These are phyloP conservation scores for Zaprionus ornatus DNA, from an alignment of 1,140 invertebrate species.

Conservation along the genomic window DNA sequence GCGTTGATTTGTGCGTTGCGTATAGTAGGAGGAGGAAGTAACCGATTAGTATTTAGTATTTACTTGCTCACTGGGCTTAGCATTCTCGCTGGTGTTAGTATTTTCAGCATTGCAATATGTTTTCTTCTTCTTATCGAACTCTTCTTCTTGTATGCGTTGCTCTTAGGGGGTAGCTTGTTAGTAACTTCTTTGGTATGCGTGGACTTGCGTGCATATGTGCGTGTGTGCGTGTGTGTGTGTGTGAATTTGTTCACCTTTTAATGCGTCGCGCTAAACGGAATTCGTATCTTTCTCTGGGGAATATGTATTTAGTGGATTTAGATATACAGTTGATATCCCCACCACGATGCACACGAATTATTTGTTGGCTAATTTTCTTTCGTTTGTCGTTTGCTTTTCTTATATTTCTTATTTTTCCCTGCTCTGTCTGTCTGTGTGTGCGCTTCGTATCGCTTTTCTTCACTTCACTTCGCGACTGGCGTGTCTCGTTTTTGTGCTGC, in stretches of 20 bases:
- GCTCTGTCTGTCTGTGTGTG: constrained; percentile 16
- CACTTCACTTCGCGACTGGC: constrained; percentile 60
- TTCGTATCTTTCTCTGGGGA: constrained; percentile 30
- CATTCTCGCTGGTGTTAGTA: constrained; percentile 62
- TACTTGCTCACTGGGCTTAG: constrained; percentile 64
- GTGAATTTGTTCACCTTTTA: constrained; percentile 52
- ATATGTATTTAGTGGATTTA: constrained; percentile 19
- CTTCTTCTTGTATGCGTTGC: not conserved
- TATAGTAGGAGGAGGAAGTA: constrained; percentile 68
- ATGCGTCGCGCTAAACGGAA: constrained; percentile 48
- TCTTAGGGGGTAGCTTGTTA: constrained; percentile 15
- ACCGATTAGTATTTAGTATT: constrained; percentile 78
- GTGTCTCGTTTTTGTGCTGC: constrained; percentile 34
- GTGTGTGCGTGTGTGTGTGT: not conserved
- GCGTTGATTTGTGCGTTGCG: constrained; percentile 35
- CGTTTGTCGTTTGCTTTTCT: constrained; percentile 31
- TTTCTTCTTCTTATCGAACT: constrained; percentile 8
- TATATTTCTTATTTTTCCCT: constrained; percentile 33
- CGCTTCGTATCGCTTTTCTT: constrained; percentile 54
- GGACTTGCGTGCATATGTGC: not conserved
- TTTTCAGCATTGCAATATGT: constrained; percentile 36
- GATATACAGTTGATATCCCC: not conserved
- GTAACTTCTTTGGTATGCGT: constrained; percentile 11
- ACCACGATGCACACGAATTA: constrained; percentile 34
- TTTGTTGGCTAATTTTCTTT: constrained; percentile 41